phyloP scores from a whole-genome alignment of 2,888 invertebrate species.

The Drosophila peninsularis region DNA sequence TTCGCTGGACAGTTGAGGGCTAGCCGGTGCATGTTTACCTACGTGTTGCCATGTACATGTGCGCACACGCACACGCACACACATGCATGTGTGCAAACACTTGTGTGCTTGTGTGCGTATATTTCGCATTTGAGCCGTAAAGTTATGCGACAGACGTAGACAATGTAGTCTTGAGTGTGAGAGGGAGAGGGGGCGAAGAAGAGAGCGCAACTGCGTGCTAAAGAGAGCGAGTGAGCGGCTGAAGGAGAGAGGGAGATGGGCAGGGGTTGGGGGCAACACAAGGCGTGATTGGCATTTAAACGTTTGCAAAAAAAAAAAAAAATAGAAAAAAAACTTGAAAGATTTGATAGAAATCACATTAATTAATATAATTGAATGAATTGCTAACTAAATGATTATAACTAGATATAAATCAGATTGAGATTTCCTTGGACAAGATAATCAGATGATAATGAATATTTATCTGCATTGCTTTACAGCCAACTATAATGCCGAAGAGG shows the following conservation, averaged over 20 bases:
- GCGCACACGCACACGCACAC: slow-evolving; percentile 7
- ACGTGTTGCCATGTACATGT: slow-evolving; percentile 26
- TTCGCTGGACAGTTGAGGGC: slow-evolving; percentile 44
- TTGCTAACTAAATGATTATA: slow-evolving; percentile 10
- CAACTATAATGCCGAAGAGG: slow-evolving; percentile 85
- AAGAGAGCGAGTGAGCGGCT: not conserved
- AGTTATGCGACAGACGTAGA: slow-evolving; percentile 49
- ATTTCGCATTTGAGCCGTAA: slow-evolving; percentile 31
- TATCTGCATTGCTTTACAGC: slow-evolving; percentile 63
- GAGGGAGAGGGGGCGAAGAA: not conserved
- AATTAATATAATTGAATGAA: slow-evolving; percentile 25
- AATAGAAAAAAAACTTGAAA: slow-evolving; percentile 7
- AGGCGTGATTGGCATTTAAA: slow-evolving; percentile 66
- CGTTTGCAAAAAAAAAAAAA: slow-evolving; percentile 28
- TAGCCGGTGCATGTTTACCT: slow-evolving; percentile 54
- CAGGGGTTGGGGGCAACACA: slow-evolving; percentile 1
- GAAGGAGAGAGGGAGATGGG: not conserved
- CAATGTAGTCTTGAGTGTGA: slow-evolving; percentile 59
- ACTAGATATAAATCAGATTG: slow-evolving; percentile 9
- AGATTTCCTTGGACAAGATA: not conserved
- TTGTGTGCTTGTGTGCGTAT: slow-evolving; percentile 3
- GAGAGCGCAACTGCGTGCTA: not conserved
- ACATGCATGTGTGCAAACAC: not conserved
- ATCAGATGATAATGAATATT: not conserved
- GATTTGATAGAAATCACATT: slow-evolving; percentile 26